These are phyloP conservation scores for Eidolon helvum DNA, from an alignment of 2,113 vertebrate species.

Conservation along the genomic window DNA sequence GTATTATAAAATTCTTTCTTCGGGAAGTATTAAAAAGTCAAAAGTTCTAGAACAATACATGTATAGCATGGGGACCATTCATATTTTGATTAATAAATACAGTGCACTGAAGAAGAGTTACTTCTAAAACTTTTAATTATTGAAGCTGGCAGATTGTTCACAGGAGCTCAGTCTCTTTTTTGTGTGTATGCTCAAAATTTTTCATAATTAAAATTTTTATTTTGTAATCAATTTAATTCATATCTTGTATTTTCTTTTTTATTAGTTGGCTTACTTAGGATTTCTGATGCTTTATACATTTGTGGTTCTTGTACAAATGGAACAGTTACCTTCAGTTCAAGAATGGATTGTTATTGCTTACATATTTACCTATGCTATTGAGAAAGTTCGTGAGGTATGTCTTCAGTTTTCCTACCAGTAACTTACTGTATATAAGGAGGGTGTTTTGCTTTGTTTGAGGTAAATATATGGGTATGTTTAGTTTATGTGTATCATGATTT, in stretches of 20 bases:
- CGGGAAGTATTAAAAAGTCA: not conserved
- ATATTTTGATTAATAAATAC: not conserved
- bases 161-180: not conserved
- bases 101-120: not conserved
- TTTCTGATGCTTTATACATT: conserved; percentile 98
- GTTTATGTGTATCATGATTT: not conserved
- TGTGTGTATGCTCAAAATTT: not conserved
- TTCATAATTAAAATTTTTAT: not conserved
- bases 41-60: not conserved
- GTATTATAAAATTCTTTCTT: not conserved
- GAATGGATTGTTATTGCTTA: conserved; percentile 99
- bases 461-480: not conserved
- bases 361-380: conserved; percentile 97
- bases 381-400: conserved; percentile 96
- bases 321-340: conserved; percentile 88
- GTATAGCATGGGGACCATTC: not conserved
- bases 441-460: not conserved
- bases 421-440: not conserved
- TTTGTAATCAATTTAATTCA: conserved; percentile 36
- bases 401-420: not conserved
- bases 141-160: not conserved
- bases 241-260: conserved; percentile 54
- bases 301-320: conserved; percentile 96
- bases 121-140: conserved; percentile 19
- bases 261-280: conserved; percentile 94